Conservation (phyloP, 1,140 invertebrate genomes). For the Drosophila lacteicornis region DNA sequence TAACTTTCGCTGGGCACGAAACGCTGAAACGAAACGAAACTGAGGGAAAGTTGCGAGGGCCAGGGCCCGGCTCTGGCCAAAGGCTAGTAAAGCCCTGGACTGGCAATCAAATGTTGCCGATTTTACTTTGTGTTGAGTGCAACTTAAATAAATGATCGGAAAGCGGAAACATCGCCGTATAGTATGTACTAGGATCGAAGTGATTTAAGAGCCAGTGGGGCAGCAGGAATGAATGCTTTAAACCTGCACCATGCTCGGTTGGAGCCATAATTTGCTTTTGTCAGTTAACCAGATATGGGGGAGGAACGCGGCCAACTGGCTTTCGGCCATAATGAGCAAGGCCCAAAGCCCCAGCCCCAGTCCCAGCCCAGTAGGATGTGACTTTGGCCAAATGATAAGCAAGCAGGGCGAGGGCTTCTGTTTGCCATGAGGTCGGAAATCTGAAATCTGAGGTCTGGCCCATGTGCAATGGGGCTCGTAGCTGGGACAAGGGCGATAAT, state of each 20-base stretch:
- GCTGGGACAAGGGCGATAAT: slow-evolving; percentile 69
- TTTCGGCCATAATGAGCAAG: slow-evolving; percentile 65
- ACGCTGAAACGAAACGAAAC: slow-evolving; percentile 20
- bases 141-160: slow-evolving; percentile 61
- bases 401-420: slow-evolving; percentile 33
- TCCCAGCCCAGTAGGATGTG: slow-evolving; percentile 1
- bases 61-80: slow-evolving; percentile 4
- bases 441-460: slow-evolving; percentile 50
- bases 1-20: slow-evolving; percentile 54
- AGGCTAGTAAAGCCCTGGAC: slow-evolving; percentile 17
- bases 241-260: slow-evolving; percentile 50
- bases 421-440: slow-evolving; percentile 32
- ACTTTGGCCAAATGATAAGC: slow-evolving; percentile 57
- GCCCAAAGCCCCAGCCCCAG: neutral
- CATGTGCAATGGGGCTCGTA: slow-evolving; percentile 50
- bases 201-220: slow-evolving; percentile 27
- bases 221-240: slow-evolving; percentile 33
- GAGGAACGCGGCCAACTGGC: slow-evolving; percentile 64
- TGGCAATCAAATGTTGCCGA: slow-evolving; percentile 56
- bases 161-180: slow-evolving; percentile 29
- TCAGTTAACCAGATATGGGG: slow-evolving; percentile 42
- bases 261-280: slow-evolving; percentile 63
- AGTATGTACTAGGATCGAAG: neutral
- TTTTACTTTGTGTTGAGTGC: slow-evolving; percentile 66
- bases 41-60: slow-evolving; percentile 11